phyloP scores from a whole-genome alignment of 2,888 invertebrate genomes.

The Melanostoma scalare region DNA sequence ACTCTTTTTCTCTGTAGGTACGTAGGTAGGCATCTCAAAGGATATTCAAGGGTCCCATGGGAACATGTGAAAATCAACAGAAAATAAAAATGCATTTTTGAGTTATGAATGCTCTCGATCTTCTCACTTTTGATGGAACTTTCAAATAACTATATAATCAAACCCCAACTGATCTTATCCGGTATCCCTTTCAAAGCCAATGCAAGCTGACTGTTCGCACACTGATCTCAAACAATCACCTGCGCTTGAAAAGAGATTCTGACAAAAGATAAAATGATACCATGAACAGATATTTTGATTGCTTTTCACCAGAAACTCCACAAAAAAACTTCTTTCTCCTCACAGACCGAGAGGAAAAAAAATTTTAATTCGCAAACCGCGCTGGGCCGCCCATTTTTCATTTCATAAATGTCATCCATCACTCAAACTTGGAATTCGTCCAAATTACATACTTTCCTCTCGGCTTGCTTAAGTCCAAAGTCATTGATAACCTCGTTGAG shows the following conservation, averaged over 20 bases:
- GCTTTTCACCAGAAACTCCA: slow-evolving; percentile 12
- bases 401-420: slow-evolving; percentile 72
- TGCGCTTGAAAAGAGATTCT: slow-evolving; percentile 43
- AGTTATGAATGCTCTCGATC: slow-evolving; percentile 22
- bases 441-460: slow-evolving; percentile 57
- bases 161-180: slow-evolving; percentile 39
- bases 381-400: slow-evolving; percentile 52
- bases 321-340: background rate
- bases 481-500: slow-evolving; percentile 68
- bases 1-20: background rate
- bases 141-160: slow-evolving; percentile 26
- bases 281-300: slow-evolving; percentile 57
- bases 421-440: slow-evolving; percentile 51
- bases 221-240: slow-evolving; percentile 55
- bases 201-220: slow-evolving; percentile 42
- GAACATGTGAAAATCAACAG: background rate
- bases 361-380: slow-evolving; percentile 39
- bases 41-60: slow-evolving; percentile 7
- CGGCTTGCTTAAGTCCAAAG: slow-evolving; percentile 21
- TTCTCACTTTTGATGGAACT: slow-evolving; percentile 1
- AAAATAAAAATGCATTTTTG: background rate
- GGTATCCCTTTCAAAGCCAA: slow-evolving; percentile 10
- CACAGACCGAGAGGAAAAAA: background rate
- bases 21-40: background rate
- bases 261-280: slow-evolving; percentile 55